Base-by-base conservation (phyloP, 2,888 invertebrate species). In the Volucella inanis region DNA sequence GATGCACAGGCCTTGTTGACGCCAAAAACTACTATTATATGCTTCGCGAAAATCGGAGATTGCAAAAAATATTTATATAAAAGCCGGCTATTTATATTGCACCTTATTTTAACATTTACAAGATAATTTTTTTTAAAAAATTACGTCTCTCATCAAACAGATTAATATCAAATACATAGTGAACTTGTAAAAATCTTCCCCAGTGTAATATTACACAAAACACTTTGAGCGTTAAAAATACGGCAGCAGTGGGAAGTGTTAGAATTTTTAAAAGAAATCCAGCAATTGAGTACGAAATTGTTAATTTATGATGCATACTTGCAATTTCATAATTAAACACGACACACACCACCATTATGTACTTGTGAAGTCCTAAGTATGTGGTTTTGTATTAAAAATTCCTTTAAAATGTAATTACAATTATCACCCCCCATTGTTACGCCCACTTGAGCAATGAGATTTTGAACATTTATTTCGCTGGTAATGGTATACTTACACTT, bases 401-500 rank as follows among this genome's bases (percentile, higher is more conserved):
- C 14, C 45, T 45, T 14, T 18, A 57, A 45, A 47, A 49, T 57
- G 8, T 59, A 59, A 59, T 57, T 57, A 41, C n/a, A 49, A 49
- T 39, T 47, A 31, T 43, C 38, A 38, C 8, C 22, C 47, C 38
- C 8, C 3, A n/a, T 38, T 2, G 52, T 10, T n/a, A 15, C 15
- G 14, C 62, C 14, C 52, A 52, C 52, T 65, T 22, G 50, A n/a
- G 8, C 41, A 11, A 14, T 15, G 18, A 50, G 41, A 22, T 50
- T 61, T 49, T 47, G 31, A n/a, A 49, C 14, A 14, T 22, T 59
- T 61, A 22, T 50, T 59, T 71, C 47, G 71, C 47, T 43, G 49
- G 49, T 8, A 70, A 57, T 57, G 10, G 38, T 55, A 80, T 89
- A 94, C 95, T 94, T 93, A 96, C 96, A 96, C 94, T 84, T 94